Conservation (phyloP, 2,888 invertebrate species). For the Lacanobia oleracea region DNA sequence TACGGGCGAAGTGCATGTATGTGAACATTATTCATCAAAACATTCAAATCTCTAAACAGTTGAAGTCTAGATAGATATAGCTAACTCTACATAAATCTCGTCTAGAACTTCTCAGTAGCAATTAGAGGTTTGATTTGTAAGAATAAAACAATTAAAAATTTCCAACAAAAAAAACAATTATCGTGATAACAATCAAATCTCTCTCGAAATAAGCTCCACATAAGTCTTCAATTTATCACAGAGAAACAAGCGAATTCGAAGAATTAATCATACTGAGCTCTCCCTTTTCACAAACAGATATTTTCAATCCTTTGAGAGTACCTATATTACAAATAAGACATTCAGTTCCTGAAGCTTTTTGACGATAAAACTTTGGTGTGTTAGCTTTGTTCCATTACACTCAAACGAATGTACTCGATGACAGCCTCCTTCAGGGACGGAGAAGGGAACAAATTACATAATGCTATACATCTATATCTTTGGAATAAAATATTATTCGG, state of each 20-base stretch:
- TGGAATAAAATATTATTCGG: constrained; percentile 16
- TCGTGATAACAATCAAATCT: not conserved
- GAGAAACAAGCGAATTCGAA: constrained; percentile 8
- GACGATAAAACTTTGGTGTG: constrained; percentile 27
- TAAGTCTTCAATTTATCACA: constrained; percentile 4
- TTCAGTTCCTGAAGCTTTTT: constrained; percentile 21
- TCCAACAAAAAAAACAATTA: constrained; percentile 3
- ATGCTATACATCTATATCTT: constrained; percentile 7
- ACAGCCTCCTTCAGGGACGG: constrained; percentile 12
- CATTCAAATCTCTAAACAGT: too few relatives aligned
- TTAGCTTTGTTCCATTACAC: constrained; percentile 33
- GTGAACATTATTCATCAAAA: too few relatives aligned
- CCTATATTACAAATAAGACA: constrained; percentile 17
- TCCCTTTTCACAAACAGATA: constrained; percentile 18
- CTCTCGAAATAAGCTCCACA: constrained; percentile 19
- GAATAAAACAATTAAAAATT: not conserved
- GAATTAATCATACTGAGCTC: constrained; percentile 25
- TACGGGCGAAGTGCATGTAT: too few relatives aligned
- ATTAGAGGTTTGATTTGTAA: too few relatives aligned
- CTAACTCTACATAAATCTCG: too few relatives aligned
- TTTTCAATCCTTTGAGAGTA: constrained; percentile 32
- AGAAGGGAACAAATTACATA: constrained; percentile 13
- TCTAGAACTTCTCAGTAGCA: too few relatives aligned
- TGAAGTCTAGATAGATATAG: too few relatives aligned
- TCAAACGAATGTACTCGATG: constrained; percentile 7